Evolutionary conservation across 53 echinoderm and acorn worm genomes (phyloP).

Genomic region (Crossaster papposus): DNA sequence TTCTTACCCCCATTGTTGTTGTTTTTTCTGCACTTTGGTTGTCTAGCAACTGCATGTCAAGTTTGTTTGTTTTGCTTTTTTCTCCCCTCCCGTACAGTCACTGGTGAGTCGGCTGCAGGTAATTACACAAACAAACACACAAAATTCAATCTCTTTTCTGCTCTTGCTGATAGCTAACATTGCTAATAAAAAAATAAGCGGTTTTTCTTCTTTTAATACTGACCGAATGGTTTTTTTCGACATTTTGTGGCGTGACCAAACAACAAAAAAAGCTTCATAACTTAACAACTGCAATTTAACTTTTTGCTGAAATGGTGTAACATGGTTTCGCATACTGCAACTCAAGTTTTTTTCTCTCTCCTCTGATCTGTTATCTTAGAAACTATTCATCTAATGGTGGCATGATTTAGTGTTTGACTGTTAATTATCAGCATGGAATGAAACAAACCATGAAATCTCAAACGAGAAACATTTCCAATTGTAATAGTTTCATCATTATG

Average conservation of each 20-base stretch:
- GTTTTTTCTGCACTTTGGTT: constrained; percentile 51
- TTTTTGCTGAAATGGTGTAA: background rate
- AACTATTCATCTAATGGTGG: constrained; percentile 5
- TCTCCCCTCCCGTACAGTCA: constrained; percentile 65
- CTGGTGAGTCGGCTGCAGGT: constrained; percentile 76
- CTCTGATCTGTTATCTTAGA: background rate
- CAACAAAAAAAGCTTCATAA: background rate
- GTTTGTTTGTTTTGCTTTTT: constrained; percentile 61
- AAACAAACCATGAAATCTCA: background rate
- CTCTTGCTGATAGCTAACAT: constrained; percentile 39
- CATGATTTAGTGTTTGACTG: background rate
- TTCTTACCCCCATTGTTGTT: constrained; percentile 18
- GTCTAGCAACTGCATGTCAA: constrained; percentile 59
- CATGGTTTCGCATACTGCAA: background rate
- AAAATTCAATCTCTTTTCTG: constrained; percentile 3
- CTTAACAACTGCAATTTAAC: background rate
- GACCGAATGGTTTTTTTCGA: no score
- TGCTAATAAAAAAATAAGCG: background rate
- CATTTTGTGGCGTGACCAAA: constrained; percentile 1
- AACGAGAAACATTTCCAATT: background rate
- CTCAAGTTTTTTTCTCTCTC: background rate
- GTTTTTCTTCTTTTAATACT: constrained; percentile 33
- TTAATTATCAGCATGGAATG: background rate
- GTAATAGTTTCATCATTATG: background rate
- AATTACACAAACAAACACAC: constrained; percentile 35